Percentiles rank a stretch among this genome's conserved stretches.
phyloP scores from a whole-genome alignment of 2,113 vertebrate genomes.

The Stegostoma tigrinum region DNA sequence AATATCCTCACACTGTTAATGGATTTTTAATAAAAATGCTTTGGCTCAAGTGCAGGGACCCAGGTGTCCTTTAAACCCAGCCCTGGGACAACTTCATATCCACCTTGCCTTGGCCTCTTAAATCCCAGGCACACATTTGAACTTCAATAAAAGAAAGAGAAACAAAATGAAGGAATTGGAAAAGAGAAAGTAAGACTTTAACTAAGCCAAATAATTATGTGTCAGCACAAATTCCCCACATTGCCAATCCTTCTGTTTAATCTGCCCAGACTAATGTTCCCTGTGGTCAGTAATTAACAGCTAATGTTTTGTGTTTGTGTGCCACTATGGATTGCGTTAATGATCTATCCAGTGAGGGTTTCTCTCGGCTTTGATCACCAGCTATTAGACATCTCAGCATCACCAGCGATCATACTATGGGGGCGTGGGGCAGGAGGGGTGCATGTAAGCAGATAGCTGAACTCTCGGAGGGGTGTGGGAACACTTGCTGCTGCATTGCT shows the following conservation, averaged over 20 bases:
- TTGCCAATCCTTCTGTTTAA: not conserved
- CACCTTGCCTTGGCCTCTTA: not conserved
- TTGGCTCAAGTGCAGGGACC: too few species aligned
- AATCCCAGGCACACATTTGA: not conserved
- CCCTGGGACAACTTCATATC: not conserved
- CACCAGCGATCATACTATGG: not conserved
- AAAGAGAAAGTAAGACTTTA: not conserved
- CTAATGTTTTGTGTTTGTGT: not conserved
- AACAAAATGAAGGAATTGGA: not conserved
- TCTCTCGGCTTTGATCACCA: not conserved
- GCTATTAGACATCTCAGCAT: not conserved
- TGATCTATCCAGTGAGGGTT: not conserved
- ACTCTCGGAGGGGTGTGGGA: not conserved
- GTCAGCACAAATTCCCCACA: not conserved
- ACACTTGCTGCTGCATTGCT: not conserved
- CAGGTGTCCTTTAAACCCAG: not conserved
- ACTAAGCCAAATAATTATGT: not conserved
- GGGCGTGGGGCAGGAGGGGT: not conserved
- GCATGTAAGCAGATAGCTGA: not conserved
- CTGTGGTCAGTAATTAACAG: constrained; percentile 3
- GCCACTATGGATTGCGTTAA: not conserved
- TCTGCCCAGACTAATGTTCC: not conserved
- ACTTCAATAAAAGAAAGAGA: not conserved
- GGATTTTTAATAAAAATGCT: too few species aligned
- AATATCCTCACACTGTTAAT: too few species aligned